These are phyloP conservation scores for Catharus bicknelli DNA, from an alignment of 2,113 vertebrate genomes.

Conservation along the genomic window DNA sequence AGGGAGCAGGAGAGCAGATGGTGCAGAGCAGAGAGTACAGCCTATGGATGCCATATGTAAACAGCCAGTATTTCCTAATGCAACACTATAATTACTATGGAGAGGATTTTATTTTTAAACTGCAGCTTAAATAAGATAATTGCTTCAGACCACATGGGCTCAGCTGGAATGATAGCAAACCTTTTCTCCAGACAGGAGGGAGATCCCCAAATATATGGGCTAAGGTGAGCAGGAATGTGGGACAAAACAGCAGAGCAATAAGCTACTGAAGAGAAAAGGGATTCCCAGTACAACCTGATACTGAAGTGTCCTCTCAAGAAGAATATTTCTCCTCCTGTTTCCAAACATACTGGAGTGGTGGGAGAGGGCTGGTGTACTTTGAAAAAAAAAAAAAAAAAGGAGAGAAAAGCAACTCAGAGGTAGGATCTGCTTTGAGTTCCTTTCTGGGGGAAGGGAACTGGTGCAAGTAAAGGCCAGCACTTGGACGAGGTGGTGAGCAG, in stretches of 20 bases:
- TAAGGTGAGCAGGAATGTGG: neutral
- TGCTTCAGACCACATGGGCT: constrained; percentile 38
- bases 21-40: neutral
- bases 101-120: constrained; percentile 35
- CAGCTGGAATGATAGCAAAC: neutral
- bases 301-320: neutral
- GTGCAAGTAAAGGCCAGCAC: neutral
- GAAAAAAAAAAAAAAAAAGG: neutral
- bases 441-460: neutral
- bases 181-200: neutral
- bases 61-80: constrained; percentile 17
- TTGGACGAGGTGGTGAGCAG: neutral
- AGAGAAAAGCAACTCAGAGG: neutral
- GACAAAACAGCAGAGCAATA: neutral
- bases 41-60: neutral
- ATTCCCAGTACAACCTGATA: neutral
- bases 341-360: neutral
- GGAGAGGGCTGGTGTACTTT: neutral
- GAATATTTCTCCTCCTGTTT: neutral
- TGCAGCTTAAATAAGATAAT: constrained; percentile 31
- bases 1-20: constrained; percentile 58
- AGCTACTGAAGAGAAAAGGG: neutral
- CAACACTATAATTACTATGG: constrained; percentile 7
- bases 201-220: neutral
- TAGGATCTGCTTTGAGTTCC: neutral